Percentiles rank a stretch among this genome's conserved stretches.
Evolutionary conservation across 2,888 invertebrate species (phyloP).

Genomic region (Axea sp.): DNA sequence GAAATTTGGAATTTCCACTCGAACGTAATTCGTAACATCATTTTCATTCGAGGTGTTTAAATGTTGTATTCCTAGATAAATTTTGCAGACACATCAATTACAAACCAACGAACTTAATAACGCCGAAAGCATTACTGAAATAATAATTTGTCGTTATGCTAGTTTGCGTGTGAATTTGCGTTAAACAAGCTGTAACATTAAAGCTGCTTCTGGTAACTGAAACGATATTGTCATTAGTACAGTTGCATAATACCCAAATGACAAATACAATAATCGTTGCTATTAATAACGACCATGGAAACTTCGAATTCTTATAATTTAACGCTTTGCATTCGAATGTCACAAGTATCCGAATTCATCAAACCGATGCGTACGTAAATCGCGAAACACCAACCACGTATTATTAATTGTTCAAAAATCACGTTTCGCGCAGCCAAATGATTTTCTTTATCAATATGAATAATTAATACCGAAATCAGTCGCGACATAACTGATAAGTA

Average conservation of each 20-base stretch:
- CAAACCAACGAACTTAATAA: slow-evolving; percentile 15
- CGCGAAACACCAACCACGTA: no score
- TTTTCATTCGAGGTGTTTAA: no score
- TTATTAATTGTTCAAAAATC: not conserved
- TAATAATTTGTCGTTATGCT: slow-evolving; percentile 38
- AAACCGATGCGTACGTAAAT: no score
- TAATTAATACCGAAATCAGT: slow-evolving; percentile 9
- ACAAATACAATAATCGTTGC: slow-evolving; percentile 14
- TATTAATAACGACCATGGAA: no score
- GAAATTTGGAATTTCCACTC: no score
- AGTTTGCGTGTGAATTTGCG: slow-evolving; percentile 22
- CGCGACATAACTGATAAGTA: slow-evolving; percentile 13
- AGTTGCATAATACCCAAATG: slow-evolving; percentile 15
- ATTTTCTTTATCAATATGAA: slow-evolving; percentile 7
- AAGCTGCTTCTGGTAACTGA: slow-evolving; percentile 4
- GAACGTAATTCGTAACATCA: no score
- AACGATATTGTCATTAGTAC: slow-evolving; percentile 24
- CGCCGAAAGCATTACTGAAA: slow-evolving; percentile 27
- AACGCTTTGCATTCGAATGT: no score
- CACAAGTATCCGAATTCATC: no score
- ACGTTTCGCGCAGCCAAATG: slow-evolving; percentile 1
- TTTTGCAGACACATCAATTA: no score
- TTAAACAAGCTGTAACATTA: slow-evolving; percentile 31
- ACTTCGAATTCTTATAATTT: no score
- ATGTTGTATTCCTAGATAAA: no score